Evolutionary conservation across 1,140 invertebrate genomes (phyloP).

Genomic region (Brachionus paranguensis): DNA sequence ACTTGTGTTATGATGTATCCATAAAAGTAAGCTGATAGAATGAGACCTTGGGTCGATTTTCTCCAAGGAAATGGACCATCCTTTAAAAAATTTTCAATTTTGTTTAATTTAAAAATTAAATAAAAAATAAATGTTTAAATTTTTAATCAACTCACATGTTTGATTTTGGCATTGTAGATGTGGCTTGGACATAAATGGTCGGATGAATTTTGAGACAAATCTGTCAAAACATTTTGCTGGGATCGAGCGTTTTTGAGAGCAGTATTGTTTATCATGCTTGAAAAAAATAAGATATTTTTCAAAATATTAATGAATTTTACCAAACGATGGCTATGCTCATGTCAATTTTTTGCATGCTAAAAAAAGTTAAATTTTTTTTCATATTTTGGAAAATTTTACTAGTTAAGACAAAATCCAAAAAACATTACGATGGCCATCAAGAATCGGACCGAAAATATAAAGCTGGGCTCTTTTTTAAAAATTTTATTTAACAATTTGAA

Average conservation of each 20-base stretch:
- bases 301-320: background rate
- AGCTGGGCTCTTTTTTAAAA: background rate
- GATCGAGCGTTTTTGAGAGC: background rate
- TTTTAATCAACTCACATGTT: background rate
- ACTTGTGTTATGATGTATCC: conserved; percentile 37
- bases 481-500: background rate
- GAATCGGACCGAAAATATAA: background rate
- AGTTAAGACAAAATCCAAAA: conserved; percentile 10
- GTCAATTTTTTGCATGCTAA: conserved; percentile 31
- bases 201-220: background rate
- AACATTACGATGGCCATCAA: background rate
- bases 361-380: background rate
- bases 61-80: conserved; percentile 45
- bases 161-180: background rate
- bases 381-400: background rate
- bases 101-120: background rate
- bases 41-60: conserved; percentile 50
- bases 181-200: background rate
- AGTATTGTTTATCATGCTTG: conserved; percentile 15
- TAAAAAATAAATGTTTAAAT: background rate
- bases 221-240: background rate
- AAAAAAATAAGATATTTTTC: background rate
- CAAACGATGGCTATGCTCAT: conserved; percentile 27
- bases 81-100: background rate
- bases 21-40: conserved; percentile 45